These are phyloP conservation scores for Eulithis testata DNA, from an alignment of 2,888 invertebrate species.

Conservation along the genomic window DNA sequence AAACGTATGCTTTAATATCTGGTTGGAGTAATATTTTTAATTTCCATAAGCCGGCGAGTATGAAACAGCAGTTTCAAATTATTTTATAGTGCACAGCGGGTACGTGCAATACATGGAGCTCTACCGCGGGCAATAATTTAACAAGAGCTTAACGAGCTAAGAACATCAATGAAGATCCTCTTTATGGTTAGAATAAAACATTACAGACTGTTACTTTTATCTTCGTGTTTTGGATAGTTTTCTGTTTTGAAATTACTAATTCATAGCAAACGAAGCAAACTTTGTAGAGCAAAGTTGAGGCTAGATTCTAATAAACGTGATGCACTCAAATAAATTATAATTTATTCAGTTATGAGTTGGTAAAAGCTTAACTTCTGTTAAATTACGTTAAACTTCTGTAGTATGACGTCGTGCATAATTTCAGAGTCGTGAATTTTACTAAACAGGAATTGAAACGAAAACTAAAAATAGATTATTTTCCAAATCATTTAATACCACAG, in stretches of 20 bases:
- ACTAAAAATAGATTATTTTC: too few species aligned
- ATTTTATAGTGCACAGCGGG: conserved; percentile 34
- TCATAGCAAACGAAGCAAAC: background rate
- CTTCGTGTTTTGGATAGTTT: conserved; percentile 6
- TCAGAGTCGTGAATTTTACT: background rate
- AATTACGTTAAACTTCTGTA: background rate
- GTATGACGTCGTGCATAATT: background rate
- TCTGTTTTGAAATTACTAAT: background rate
- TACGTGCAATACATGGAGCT: conserved; percentile 25
- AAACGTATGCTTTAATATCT: conserved; percentile 51
- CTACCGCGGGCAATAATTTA: conserved; percentile 36
- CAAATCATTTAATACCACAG: too few species aligned
- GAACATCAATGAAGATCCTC: conserved; percentile 28
- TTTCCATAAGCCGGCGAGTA: conserved; percentile 35
- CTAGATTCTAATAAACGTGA: background rate
- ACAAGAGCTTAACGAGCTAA: conserved; percentile 32
- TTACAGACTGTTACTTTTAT: conserved; percentile 20
- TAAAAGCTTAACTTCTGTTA: background rate
- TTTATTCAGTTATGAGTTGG: background rate
- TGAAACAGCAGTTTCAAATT: conserved; percentile 36
- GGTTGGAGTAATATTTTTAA: conserved; percentile 38
- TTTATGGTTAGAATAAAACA: conserved; percentile 22
- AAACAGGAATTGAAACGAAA: background rate
- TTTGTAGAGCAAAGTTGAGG: conserved; percentile 1
- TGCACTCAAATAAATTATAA: conserved; percentile 2